Conservation (phyloP, 1,140 invertebrate genomes). For the Hermetia illucens region DNA sequence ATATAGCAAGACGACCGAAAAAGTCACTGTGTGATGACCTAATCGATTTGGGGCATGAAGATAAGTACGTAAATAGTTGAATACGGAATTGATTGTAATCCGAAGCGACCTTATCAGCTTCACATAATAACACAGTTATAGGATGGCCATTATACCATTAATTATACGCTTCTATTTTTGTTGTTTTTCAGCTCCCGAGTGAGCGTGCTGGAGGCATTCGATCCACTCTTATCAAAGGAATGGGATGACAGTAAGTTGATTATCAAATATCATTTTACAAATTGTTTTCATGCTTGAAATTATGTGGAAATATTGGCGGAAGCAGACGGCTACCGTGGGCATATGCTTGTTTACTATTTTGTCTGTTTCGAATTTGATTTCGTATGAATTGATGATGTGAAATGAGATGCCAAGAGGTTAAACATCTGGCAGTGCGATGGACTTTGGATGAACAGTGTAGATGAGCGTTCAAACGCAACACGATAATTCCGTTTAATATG, state of each 20-base stretch:
- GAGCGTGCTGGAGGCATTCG: slow-evolving; percentile 70
- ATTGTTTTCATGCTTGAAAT: not conserved
- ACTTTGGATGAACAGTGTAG: too few species aligned
- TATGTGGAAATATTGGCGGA: not conserved
- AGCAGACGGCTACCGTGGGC: too few species aligned
- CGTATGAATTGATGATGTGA: too few species aligned
- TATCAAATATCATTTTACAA: too few species aligned
- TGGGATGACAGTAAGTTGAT: slow-evolving; percentile 24
- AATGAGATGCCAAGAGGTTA: too few species aligned
- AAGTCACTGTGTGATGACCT: slow-evolving; percentile 26
- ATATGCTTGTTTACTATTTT: too few species aligned
- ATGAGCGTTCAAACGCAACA: too few species aligned
- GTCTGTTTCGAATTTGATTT: too few species aligned
- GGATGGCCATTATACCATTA: slow-evolving; percentile 1
- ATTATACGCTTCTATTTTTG: slow-evolving; percentile 9
- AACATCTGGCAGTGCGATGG: too few species aligned
- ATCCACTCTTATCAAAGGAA: slow-evolving; percentile 53
- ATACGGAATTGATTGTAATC: too few species aligned
- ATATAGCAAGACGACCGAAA: not conserved
- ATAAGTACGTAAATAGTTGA: slow-evolving; percentile 21
- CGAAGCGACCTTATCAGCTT: too few species aligned
- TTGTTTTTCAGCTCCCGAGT: slow-evolving; percentile 36
- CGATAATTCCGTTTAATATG: too few species aligned
- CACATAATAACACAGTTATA: not conserved
- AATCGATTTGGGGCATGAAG: slow-evolving; percentile 34